Percentiles rank a stretch among this genome's conserved stretches.
These are phyloP conservation scores for Baronia brevicornis DNA, from an alignment of 2,888 invertebrate species.

Conservation along the genomic window DNA sequence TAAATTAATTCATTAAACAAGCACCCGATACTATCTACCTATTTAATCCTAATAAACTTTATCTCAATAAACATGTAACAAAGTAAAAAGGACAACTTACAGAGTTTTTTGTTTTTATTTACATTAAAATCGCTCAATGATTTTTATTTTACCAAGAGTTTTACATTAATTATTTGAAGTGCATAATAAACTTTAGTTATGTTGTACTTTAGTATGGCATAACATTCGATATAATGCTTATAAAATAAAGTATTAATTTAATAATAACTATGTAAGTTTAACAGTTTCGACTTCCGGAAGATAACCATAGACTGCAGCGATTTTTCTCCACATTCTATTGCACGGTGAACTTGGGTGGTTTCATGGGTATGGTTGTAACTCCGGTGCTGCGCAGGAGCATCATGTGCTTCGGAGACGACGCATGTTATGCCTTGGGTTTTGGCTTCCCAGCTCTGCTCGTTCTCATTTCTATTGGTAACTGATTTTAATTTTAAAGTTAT, in stretches of 20 bases:
- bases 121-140: too few relatives aligned
- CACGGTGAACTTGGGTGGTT: constrained; percentile 82
- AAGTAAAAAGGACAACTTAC: too few relatives aligned
- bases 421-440: constrained; percentile 84
- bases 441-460: constrained; percentile 85
- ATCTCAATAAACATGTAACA: too few relatives aligned
- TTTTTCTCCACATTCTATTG: constrained; percentile 92
- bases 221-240: too few relatives aligned
- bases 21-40: too few relatives aligned
- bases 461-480: constrained; percentile 78
- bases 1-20: too few relatives aligned
- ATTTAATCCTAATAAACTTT: too few relatives aligned
- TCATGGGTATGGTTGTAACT: constrained; percentile 80
- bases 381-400: constrained; percentile 81
- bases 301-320: constrained; percentile 78
- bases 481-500: constrained; percentile 16
- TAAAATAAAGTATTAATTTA: background rate
- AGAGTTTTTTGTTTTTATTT: too few relatives aligned
- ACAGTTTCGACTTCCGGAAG: constrained; percentile 79
- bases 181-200: too few relatives aligned
- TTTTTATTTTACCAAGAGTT: too few relatives aligned
- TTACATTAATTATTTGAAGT: too few relatives aligned
- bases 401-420: constrained; percentile 80
- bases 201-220: too few relatives aligned
- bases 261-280: background rate